phyloP scores from a whole-genome alignment of 2,888 invertebrate species.

The Heliconius hortense region DNA sequence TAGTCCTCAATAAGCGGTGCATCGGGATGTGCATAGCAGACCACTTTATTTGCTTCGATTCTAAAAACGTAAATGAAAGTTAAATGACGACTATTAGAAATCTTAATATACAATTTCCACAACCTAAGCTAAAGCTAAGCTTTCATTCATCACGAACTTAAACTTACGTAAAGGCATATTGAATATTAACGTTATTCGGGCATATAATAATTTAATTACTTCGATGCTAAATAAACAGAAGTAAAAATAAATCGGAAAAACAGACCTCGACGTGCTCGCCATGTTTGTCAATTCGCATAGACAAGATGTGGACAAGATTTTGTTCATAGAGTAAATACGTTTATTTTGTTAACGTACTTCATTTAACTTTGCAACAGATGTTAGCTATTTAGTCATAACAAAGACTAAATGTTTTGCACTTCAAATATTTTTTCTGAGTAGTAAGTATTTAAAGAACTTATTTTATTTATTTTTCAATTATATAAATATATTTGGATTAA shows the following conservation, averaged over 20 bases:
- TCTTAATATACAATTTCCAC: constrained; percentile 52
- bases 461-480: too few species aligned
- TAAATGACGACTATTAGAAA: constrained; percentile 56
- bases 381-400: background rate
- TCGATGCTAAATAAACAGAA: constrained; percentile 53
- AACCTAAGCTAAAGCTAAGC: constrained; percentile 45
- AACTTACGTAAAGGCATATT: constrained; percentile 59
- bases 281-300: constrained; percentile 76
- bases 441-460: too few species aligned
- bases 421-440: background rate
- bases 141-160: constrained; percentile 46
- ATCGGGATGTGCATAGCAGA: constrained; percentile 97
- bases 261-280: constrained; percentile 86
- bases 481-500: background rate
- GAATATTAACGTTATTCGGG: constrained; percentile 53
- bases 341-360: constrained; percentile 19
- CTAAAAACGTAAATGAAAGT: constrained; percentile 73
- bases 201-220: constrained; percentile 52
- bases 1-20: constrained; percentile 98
- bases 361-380: constrained; percentile 8
- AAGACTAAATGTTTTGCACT: background rate
- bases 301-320: constrained; percentile 42
- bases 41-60: constrained; percentile 89
- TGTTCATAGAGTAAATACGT: constrained; percentile 11
- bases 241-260: constrained; percentile 68